Conservation (phyloP, 2,797 vertebrate genomes). For the Darevskia mixta region DNA sequence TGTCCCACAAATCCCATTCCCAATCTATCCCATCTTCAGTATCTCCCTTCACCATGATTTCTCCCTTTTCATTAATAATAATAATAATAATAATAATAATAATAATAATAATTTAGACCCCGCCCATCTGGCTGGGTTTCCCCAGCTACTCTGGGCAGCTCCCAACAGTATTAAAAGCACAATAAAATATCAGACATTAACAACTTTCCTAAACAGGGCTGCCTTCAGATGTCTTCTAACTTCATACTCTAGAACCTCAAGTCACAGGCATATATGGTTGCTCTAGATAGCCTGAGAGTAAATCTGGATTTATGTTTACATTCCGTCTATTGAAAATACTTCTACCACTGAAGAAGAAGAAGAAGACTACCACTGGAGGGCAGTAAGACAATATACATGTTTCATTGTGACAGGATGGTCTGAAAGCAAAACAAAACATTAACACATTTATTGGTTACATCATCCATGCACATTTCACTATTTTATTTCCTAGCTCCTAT, state of each 20-base stretch:
- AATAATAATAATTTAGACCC: too few species aligned
- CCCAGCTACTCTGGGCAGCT: too few species aligned
- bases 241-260: background rate
- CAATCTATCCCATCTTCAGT: background rate
- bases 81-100: too few species aligned
- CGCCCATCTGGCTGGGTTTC: too few species aligned
- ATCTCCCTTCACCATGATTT: background rate
- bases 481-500: background rate
- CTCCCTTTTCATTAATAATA: background rate
- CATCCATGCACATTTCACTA: background rate
- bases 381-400: background rate
- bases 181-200: too few species aligned
- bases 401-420: background rate
- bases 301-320: background rate
- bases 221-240: too few species aligned
- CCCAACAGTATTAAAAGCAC: too few species aligned
- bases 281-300: background rate
- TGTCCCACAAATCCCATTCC: background rate
- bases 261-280: background rate
- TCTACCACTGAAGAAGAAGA: background rate
- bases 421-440: background rate
- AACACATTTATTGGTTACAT: background rate
- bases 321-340: background rate
- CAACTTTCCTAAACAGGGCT: too few species aligned
- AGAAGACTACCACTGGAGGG: slow-evolving; percentile 44